phyloP scores from a whole-genome alignment of 1,140 invertebrate species.

The Euura saliciscinereae region DNA sequence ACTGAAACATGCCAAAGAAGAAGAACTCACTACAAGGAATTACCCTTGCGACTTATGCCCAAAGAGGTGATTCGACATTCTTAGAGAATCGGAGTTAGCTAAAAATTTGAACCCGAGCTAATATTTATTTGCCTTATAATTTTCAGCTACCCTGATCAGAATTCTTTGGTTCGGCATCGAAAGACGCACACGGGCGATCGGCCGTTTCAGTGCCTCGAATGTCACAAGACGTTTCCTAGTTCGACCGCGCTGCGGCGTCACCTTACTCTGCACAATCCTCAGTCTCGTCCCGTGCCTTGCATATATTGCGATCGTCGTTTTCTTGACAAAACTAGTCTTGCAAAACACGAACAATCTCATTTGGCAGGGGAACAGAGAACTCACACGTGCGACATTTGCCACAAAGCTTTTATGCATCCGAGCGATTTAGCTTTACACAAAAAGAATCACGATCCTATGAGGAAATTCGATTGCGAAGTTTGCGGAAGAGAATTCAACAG shows the following conservation, averaged over 20 bases:
- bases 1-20: conserved; percentile 56
- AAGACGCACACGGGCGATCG: conserved; percentile 53
- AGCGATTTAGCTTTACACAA: conserved; percentile 53
- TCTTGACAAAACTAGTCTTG: conserved; percentile 50
- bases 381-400: conserved; percentile 54
- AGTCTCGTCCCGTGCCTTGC: conserved; percentile 53
- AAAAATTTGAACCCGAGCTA: not conserved
- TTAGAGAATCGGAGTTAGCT: not conserved
- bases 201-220: conserved; percentile 56
- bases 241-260: conserved; percentile 51
- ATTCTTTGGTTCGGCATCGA: conserved; percentile 53
- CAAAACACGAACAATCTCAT: conserved; percentile 55
- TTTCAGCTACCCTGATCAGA: conserved; percentile 52
- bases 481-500: conserved; percentile 60
- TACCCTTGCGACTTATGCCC: conserved; percentile 59
- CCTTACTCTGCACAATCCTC: conserved; percentile 52
- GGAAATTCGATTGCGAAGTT: conserved; percentile 58
- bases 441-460: conserved; percentile 57
- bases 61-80: conserved; percentile 42
- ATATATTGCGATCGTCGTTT: conserved; percentile 58
- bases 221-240: conserved; percentile 55
- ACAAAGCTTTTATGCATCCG: conserved; percentile 48
- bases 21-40: conserved; percentile 57
- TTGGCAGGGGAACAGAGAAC: conserved; percentile 49
- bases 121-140: conserved; percentile 1